These are phyloP conservation scores for Cyrtodaria siliqua DNA, from an alignment of 2,888 invertebrate genomes.

Conservation along the genomic window DNA sequence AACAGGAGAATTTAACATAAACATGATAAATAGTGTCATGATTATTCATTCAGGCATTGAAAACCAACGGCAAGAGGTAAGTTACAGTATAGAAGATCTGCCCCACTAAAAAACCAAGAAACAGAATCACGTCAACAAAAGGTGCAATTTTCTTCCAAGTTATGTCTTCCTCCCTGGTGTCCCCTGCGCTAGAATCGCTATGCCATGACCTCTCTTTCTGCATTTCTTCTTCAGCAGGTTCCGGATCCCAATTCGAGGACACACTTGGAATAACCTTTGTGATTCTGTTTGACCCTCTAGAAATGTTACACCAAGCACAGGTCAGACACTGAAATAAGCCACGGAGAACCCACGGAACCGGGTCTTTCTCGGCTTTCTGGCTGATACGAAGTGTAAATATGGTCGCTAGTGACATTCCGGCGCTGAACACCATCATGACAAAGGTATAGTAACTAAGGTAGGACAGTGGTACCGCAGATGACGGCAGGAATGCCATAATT, in stretches of 20 bases:
- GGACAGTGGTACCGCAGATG: constrained; percentile 46
- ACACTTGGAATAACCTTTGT: no score
- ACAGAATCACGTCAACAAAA: constrained; percentile 35
- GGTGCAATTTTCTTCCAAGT: constrained; percentile 33
- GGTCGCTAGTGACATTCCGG: constrained; percentile 31
- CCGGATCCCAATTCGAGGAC: no score
- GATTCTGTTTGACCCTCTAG: no score
- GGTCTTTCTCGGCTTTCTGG: constrained; percentile 33
- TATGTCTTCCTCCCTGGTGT: neutral
- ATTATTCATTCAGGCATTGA: constrained; percentile 13
- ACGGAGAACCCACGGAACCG: constrained; percentile 1
- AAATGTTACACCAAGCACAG: neutral
- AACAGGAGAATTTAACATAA: no score
- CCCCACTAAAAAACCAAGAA: constrained; percentile 39
- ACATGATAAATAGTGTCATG: no score
- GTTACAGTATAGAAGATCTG: constrained; percentile 36
- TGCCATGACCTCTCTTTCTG: no score
- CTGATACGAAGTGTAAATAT: constrained; percentile 45
- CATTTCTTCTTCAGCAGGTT: no score
- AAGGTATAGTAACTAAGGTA: constrained; percentile 58
- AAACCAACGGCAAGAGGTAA: constrained; percentile 34
- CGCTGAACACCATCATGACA: constrained; percentile 60
- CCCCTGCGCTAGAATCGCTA: no score
- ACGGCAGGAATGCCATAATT: constrained; percentile 45
- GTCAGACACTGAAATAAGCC: neutral